Conservation (phyloP, 2,113 vertebrate genomes). For the Cinclus mexicanus region DNA sequence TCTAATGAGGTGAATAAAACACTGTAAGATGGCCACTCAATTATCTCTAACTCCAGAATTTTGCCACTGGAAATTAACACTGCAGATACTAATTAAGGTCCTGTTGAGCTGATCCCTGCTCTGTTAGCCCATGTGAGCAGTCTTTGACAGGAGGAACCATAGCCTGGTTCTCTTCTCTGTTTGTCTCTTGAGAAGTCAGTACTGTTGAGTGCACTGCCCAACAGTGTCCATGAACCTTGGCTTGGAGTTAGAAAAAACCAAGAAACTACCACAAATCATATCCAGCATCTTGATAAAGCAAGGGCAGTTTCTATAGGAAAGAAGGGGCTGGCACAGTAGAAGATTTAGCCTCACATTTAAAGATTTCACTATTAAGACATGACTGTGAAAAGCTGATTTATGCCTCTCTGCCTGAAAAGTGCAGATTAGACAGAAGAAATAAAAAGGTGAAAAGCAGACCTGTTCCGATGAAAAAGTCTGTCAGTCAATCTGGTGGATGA, state of each 20-base stretch:
- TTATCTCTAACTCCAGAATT: neutral
- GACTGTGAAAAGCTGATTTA: neutral
- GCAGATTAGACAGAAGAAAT: neutral
- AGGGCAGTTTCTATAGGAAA: neutral
- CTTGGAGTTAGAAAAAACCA: neutral
- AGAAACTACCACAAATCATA: neutral
- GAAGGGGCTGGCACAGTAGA: accelerated
- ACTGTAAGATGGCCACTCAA: neutral
- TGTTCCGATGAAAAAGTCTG: neutral
- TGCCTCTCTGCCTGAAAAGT: neutral
- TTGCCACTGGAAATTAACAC: neutral
- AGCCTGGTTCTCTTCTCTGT: neutral
- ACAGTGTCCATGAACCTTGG: neutral
- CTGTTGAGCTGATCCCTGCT: neutral
- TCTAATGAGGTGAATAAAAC: neutral
- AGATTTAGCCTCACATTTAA: neutral
- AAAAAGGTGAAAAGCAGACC: neutral
- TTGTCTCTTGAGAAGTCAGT: neutral
- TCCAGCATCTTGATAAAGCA: neutral
- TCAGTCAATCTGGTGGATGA: neutral
- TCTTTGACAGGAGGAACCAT: neutral
- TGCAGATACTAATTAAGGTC: neutral
- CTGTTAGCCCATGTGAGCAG: neutral
- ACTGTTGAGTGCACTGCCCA: neutral
- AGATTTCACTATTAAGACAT: neutral